Evolutionary conservation across 2,113 vertebrate species (phyloP).

Genomic region (Probosciger aterrimus): DNA sequence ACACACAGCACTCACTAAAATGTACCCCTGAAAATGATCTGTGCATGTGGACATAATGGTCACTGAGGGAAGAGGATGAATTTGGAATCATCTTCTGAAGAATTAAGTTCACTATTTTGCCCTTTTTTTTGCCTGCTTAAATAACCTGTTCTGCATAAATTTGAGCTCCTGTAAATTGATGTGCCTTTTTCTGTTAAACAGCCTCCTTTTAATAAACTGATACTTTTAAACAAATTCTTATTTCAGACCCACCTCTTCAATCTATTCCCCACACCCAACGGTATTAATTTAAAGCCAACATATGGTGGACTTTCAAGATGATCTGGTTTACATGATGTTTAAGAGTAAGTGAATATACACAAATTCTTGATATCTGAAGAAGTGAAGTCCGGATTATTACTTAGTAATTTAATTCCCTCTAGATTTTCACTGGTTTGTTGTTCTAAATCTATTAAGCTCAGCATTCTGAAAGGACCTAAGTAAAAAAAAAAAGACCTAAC

Average conservation of each 20-base stretch:
- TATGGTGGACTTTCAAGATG: background rate
- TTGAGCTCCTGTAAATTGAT: background rate
- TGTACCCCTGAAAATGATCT: background rate
- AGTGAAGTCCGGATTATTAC: background rate
- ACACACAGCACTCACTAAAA: background rate
- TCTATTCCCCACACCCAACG: background rate
- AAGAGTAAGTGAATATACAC: background rate
- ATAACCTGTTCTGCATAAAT: background rate
- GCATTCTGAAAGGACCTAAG: background rate
- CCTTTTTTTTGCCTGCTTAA: background rate
- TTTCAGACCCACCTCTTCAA: background rate
- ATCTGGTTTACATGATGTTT: background rate
- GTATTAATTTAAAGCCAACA: background rate
- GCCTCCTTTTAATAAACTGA: slow-evolving; percentile 25
- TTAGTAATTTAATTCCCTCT: background rate
- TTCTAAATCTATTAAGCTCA: background rate
- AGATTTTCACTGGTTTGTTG: background rate
- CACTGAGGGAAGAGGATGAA: background rate
- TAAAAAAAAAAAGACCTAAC: background rate
- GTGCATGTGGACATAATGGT: background rate
- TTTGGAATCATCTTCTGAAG: background rate
- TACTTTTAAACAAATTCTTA: background rate
- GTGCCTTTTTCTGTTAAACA: background rate
- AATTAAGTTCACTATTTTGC: background rate
- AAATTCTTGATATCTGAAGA: background rate